Percentiles rank a stretch among this genome's conserved stretches.
These are phyloP conservation scores for Fundulus diaphanus DNA, from an alignment of 2,797 vertebrate genomes.

Conservation along the genomic window DNA sequence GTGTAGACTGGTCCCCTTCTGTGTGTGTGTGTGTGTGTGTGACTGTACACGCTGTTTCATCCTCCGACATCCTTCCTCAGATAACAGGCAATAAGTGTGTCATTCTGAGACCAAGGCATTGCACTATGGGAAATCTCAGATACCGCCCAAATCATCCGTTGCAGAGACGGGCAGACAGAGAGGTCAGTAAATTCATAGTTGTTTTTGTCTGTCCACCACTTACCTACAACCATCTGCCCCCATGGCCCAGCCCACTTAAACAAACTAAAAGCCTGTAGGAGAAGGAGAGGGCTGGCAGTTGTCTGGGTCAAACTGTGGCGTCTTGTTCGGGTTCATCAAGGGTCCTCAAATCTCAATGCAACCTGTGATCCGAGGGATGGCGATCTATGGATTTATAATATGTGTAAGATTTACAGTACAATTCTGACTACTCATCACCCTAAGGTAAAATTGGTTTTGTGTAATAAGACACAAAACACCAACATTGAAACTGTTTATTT, in stretches of 20 bases:
- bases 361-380: constrained; percentile 26
- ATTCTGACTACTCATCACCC: not conserved
- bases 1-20: not conserved
- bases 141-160: constrained; percentile 55
- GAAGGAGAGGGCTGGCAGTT: constrained; percentile 29
- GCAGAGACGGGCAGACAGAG: constrained; percentile 29
- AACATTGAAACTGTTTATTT: not conserved
- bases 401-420: not conserved
- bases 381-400: constrained; percentile 16
- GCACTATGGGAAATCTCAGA: constrained; percentile 54
- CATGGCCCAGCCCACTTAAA: constrained; percentile 47
- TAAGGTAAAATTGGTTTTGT: not conserved
- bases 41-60: constrained; percentile 15
- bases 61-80: constrained; percentile 28
- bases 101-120: constrained; percentile 45
- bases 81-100: constrained; percentile 59
- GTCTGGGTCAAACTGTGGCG: constrained; percentile 37
- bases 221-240: constrained; percentile 42
- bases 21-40: not conserved
- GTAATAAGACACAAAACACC: not conserved
- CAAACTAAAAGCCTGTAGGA: constrained; percentile 54
- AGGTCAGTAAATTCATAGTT: constrained; percentile 49
- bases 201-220: constrained; percentile 31
- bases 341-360: constrained; percentile 37
- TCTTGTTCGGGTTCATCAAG: constrained; percentile 31